These are phyloP conservation scores for Tenthredo distinguenda DNA, from an alignment of 2,888 invertebrate species.

Conservation along the genomic window DNA sequence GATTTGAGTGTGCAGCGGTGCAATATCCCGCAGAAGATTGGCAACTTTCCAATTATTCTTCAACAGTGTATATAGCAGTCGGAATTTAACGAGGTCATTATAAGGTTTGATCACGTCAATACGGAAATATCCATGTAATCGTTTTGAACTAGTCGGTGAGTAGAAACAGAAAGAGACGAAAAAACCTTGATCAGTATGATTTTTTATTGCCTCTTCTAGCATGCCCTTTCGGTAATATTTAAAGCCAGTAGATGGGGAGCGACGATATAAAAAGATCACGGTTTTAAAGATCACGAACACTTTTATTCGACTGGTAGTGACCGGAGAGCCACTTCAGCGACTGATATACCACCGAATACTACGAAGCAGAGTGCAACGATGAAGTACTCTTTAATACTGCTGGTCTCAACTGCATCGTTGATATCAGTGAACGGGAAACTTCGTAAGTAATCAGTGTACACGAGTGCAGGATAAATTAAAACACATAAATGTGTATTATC, in stretches of 20 bases:
- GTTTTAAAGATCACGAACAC: not conserved
- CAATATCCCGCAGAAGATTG: not conserved
- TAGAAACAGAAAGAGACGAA: not conserved
- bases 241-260: not conserved
- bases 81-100: not conserved
- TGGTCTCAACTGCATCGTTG: not conserved
- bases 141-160: not conserved
- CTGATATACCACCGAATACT: not conserved
- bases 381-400: not conserved
- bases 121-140: not conserved
- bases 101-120: constrained; percentile 2
- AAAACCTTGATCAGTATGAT: not conserved
- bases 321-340: not conserved
- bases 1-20: not conserved
- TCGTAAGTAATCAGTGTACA: not conserved
- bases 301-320: not conserved
- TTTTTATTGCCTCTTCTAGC: not conserved
- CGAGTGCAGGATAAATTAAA: not conserved
- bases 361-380: not conserved
- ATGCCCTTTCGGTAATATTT: not conserved
- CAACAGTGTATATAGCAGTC: not conserved
- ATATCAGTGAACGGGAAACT: not conserved
- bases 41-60: not conserved
- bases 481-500: not conserved
- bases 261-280: not conserved